Evolutionary conservation across 37 sponge, comb jelly and placozoan species (phyloP).

Genomic region (Trichoplax adhaerens): DNA sequence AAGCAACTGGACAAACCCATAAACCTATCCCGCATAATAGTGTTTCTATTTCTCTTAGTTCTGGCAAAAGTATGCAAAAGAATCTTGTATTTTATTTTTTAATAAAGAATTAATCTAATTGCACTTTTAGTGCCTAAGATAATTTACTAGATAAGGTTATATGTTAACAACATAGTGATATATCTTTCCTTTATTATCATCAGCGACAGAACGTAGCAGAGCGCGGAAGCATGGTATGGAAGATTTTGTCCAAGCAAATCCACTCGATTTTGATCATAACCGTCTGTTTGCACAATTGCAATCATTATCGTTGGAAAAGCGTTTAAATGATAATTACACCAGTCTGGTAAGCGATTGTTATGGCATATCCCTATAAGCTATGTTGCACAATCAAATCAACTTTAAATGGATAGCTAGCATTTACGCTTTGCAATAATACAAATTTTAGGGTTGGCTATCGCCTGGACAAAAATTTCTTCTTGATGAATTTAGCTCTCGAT

Average conservation of each 20-base stretch:
- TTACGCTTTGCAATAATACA: background rate
- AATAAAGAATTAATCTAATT: too few relatives aligned
- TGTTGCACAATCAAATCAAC: background rate
- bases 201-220: too few relatives aligned
- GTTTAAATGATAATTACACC: conserved; percentile 23
- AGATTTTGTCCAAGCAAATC: background rate
- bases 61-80: too few relatives aligned
- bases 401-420: too few relatives aligned
- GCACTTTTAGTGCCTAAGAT: too few relatives aligned
- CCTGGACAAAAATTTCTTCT: conserved; percentile 40
- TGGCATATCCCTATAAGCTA: background rate
- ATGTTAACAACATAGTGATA: too few relatives aligned
- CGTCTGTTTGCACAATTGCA: conserved; percentile 24
- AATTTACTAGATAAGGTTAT: too few relatives aligned
- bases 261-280: background rate
- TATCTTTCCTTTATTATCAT: too few relatives aligned
- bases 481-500: conserved; percentile 55
- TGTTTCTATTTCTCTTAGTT: too few relatives aligned
- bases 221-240: background rate
- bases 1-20: conserved; percentile 29
- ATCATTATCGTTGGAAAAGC: conserved; percentile 11
- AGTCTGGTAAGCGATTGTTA: conserved; percentile 16
- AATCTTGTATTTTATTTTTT: too few relatives aligned
- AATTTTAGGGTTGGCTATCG: conserved; percentile 40
- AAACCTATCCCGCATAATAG: conserved; percentile 1